Conservation (phyloP, 2,888 invertebrate species). For the Drosophila anceps region DNA sequence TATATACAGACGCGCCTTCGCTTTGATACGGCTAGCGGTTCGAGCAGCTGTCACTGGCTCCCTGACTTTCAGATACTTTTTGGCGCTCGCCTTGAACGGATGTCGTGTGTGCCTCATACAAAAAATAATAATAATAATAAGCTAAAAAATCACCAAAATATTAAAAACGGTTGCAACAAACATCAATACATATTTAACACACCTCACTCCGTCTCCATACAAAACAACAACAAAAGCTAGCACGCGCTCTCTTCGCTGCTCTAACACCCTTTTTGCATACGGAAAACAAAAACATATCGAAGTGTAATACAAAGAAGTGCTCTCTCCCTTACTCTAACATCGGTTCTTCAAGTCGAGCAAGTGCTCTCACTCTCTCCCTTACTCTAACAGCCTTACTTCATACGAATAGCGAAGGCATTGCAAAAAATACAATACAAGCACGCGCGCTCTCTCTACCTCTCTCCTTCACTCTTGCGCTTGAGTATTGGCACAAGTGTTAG, state of each 20-base stretch:
- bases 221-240: slow-evolving; percentile 1
- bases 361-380: neutral
- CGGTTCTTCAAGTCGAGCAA: neutral
- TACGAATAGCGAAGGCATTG: neutral
- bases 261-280: neutral
- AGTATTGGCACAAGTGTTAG: slow-evolving; percentile 59
- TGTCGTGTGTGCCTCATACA: slow-evolving; percentile 48
- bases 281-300: neutral
- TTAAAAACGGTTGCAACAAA: neutral
- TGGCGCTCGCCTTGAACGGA: slow-evolving; percentile 66
- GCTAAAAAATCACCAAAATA: neutral
- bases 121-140: neutral
- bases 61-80: slow-evolving; percentile 71
- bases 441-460: neutral
- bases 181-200: neutral
- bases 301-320: slow-evolving; percentile 8
- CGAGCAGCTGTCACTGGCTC: slow-evolving; percentile 44
- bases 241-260: neutral
- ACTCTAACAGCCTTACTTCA: neutral
- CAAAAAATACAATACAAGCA: neutral
- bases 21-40: slow-evolving; percentile 46
- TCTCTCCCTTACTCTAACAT: slow-evolving; percentile 4
- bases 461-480: slow-evolving; percentile 6
- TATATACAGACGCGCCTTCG: slow-evolving; percentile 66
- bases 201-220: neutral